Percentiles rank a stretch among this genome's conserved stretches.
phyloP scores from a whole-genome alignment of 1,140 invertebrate species.

The Rhopalosiphum padi region DNA sequence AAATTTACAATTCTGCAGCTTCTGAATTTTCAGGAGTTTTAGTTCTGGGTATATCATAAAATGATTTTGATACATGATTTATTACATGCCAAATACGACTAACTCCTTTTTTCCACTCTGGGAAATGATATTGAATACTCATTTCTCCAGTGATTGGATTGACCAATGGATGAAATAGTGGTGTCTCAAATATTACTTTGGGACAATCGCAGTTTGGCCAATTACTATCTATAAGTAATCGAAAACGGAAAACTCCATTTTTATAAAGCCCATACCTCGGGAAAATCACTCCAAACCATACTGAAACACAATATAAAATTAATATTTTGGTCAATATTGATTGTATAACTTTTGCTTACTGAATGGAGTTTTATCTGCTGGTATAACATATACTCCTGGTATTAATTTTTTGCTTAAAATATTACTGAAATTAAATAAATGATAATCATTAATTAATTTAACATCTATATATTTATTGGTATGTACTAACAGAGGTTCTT shows the following conservation, averaged over 20 bases:
- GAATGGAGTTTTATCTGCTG: conserved; percentile 80
- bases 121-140: conserved; percentile 74
- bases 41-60: conserved; percentile 76
- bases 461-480: not conserved
- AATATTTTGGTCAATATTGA: not conserved
- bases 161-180: conserved; percentile 87
- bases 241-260: conserved; percentile 89
- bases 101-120: conserved; percentile 81
- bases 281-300: conserved; percentile 94
- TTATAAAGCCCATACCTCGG: conserved; percentile 85
- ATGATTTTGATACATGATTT: conserved; percentile 82
- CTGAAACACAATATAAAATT: conserved; percentile 67
- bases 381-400: conserved; percentile 89
- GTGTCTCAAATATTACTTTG: conserved; percentile 81
- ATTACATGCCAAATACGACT: conserved; percentile 90
- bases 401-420: conserved; percentile 48
- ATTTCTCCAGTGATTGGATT: conserved; percentile 79
- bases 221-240: conserved; percentile 81
- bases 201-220: conserved; percentile 88
- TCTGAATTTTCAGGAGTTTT: conserved; percentile 76
- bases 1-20: conserved; percentile 76
- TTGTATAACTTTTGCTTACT: conserved; percentile 66
- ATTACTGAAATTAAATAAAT: conserved; percentile 53
- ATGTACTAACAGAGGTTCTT: not conserved
- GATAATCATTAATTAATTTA: not conserved